Conservation (phyloP, 1,140 invertebrate species). For the Thaumetopoea pityocampa region DNA sequence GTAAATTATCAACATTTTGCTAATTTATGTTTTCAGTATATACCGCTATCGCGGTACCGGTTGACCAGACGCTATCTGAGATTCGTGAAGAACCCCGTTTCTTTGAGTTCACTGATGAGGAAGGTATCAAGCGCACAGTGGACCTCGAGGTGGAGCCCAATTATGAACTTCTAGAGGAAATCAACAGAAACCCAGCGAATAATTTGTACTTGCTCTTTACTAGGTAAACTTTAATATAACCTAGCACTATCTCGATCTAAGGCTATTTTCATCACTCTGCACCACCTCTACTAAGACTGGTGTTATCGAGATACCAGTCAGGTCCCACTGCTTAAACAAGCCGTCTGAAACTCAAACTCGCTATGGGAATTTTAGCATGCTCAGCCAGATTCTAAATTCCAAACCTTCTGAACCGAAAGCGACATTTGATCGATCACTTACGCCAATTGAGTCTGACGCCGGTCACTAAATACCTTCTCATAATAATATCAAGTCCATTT, state of each 20-base stretch:
- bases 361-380: too few relatives aligned
- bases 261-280: neutral
- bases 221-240: slow-evolving; percentile 34
- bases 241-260: neutral
- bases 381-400: too few relatives aligned
- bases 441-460: too few relatives aligned
- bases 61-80: slow-evolving; percentile 4
- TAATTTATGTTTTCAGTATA: slow-evolving; percentile 19
- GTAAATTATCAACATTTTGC: neutral
- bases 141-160: slow-evolving; percentile 44
- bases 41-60: slow-evolving; percentile 20
- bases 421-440: too few relatives aligned
- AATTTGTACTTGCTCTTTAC: slow-evolving; percentile 48
- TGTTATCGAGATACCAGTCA: too few relatives aligned
- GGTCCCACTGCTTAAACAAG: too few relatives aligned
- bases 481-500: too few relatives aligned
- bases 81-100: slow-evolving; percentile 28
- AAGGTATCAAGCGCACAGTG: slow-evolving; percentile 37
- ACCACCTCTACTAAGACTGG: too few relatives aligned
- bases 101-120: slow-evolving; percentile 38
- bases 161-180: slow-evolving; percentile 25
- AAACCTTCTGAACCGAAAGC: too few relatives aligned
- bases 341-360: too few relatives aligned
- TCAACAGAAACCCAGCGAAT: slow-evolving; percentile 36
- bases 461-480: too few relatives aligned